phyloP scores from a whole-genome alignment of 1,140 invertebrate genomes.

The Drosophila serrata region DNA sequence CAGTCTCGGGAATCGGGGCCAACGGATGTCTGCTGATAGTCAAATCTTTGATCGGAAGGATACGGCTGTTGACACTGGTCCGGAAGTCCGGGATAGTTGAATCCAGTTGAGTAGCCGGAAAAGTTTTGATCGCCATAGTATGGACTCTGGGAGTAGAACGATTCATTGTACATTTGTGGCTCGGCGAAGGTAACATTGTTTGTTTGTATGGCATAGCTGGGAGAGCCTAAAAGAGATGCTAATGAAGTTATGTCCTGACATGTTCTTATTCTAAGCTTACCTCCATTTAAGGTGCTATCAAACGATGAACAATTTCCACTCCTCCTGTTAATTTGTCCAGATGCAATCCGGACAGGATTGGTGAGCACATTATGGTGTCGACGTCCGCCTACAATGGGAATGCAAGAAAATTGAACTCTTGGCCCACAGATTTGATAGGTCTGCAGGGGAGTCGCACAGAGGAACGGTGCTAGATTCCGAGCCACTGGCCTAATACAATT shows the following conservation, averaged over 20 bases:
- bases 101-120: no score
- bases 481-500: neutral
- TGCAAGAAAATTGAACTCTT: neutral
- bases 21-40: neutral
- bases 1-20: neutral
- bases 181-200: neutral
- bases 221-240: neutral
- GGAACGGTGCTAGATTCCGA: neutral
- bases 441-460: neutral
- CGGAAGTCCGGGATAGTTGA: no score
- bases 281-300: neutral
- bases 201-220: neutral
- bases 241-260: neutral
- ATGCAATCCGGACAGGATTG: slow-evolving; percentile 1
- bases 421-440: no score
- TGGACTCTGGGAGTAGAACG: neutral
- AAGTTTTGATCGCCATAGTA: neutral
- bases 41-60: neutral
- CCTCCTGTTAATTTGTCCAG: slow-evolving; percentile 7
- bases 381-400: neutral
- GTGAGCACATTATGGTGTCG: neutral
- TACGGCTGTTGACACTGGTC: neutral
- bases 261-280: neutral
- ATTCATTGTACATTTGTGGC: neutral
- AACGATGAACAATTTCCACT: neutral